phyloP scores from a whole-genome alignment of 2,888 invertebrate species.

The Tipula vernalis region DNA sequence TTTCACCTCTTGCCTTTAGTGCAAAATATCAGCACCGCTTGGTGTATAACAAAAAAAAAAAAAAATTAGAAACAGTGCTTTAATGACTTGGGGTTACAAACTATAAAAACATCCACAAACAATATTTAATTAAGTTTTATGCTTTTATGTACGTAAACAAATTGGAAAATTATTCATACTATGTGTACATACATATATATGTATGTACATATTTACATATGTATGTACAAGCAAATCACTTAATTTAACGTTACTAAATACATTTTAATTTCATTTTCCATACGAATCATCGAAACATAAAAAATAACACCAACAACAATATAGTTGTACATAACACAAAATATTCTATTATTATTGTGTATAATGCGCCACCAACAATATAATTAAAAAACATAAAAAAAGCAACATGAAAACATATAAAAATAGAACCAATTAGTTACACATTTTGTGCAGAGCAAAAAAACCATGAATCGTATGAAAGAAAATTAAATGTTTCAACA shows the following conservation, averaged over 20 bases:
- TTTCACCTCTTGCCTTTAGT: no score
- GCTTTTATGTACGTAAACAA: not conserved
- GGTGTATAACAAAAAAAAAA: no score
- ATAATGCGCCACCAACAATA: not conserved
- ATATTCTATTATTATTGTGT: not conserved
- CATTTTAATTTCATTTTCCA: not conserved
- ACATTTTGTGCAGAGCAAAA: not conserved
- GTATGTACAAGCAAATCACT: not conserved
- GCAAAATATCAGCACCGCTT: no score
- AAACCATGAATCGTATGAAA: not conserved
- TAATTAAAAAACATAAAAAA: not conserved
- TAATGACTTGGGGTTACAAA: not conserved
- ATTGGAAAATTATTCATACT: not conserved
- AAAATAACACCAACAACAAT: not conserved
- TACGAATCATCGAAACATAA: not conserved
- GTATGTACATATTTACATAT: no score
- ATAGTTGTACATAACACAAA: not conserved
- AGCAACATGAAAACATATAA: not conserved
- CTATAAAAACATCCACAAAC: not conserved
- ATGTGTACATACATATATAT: no score
- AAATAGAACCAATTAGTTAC: not conserved
- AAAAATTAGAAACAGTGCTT: not conserved
- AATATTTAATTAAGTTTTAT: not conserved
- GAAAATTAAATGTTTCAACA: not conserved
- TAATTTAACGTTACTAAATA: not conserved